Percentiles rank a stretch among this genome's conserved stretches.
Evolutionary conservation across 2,797 vertebrate genomes (phyloP).

Genomic region (Coilia nasus): DNA sequence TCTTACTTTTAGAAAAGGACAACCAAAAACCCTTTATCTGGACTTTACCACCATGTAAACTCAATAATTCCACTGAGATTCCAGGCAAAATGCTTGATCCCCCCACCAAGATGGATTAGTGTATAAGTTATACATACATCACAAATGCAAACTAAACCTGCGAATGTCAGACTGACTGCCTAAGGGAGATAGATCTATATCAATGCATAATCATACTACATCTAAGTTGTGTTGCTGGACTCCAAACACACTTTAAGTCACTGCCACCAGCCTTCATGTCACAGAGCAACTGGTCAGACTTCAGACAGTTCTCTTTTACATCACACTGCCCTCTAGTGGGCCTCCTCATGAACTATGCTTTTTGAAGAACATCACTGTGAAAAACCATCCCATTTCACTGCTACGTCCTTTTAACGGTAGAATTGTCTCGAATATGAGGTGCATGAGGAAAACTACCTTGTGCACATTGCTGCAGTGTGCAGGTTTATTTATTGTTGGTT

Average conservation of each 20-base stretch:
- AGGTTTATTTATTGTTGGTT: neutral
- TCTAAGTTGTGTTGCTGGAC: neutral
- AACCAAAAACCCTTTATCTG: neutral
- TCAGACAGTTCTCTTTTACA: conserved; percentile 32
- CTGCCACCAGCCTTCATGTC: neutral
- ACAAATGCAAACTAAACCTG: neutral
- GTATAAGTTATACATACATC: neutral
- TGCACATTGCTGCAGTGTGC: neutral
- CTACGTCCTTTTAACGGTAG: neutral
- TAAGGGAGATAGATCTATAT: neutral
- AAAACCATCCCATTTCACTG: neutral
- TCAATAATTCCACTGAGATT: neutral
- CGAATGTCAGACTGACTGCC: neutral
- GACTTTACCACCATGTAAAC: neutral
- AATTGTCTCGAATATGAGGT: neutral
- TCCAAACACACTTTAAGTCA: too few relatives aligned
- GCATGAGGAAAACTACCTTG: neutral
- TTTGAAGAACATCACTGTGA: neutral
- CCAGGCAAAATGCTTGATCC: neutral
- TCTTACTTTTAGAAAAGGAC: neutral
- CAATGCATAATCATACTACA: neutral
- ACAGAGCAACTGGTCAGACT: neutral
- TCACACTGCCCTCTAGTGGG: conserved; percentile 70
- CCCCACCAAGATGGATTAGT: too few relatives aligned
- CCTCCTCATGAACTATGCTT: conserved; percentile 20